Base-by-base conservation (phyloP, 1,140 invertebrate species). In the Lordiphosa clarofinis region DNA sequence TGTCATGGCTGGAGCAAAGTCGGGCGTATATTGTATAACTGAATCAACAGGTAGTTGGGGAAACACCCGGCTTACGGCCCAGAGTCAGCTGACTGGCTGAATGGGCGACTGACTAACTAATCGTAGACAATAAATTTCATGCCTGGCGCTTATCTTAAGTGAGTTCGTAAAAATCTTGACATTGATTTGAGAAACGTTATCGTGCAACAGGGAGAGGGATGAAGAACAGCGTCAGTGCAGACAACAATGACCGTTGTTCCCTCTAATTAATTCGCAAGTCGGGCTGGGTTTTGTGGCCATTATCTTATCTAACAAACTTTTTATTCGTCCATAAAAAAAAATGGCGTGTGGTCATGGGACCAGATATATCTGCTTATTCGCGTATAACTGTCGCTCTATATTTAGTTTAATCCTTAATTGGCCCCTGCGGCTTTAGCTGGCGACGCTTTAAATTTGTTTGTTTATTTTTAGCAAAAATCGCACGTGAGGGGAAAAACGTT, bases 151-250 rank as follows among this genome's bases (percentile, higher is more conserved):
- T 33, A 57, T 81, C 61, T 81, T 39, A 19, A 74, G 75, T 74
- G 76, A 67, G 61, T 31, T 63, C 21, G 60, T 81, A 81, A 81
- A 81, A 81, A 81, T 81, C 75, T 71, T 61, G 56, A 48, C 71
- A 60, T 50, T 69, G 59, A 69, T 73, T 73, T 60, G 53, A 57
- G 47, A 57, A 31, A 35, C 59, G 73, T 60, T 61, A 39, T 54
- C 56, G 33, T 7, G 1, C 28, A 31, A 8, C 24, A 7, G 0
- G 10, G 11, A 36, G 15, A 4, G 19, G 5, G 19, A 15, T 24
- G 7, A 19, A 19, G 19, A 19, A 2, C 19, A 4, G 5, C 0
- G 19, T 4, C 2, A 11, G 28, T 8, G 37, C 15, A 31, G 28
- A 31, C 28, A 31, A 31, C 28, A 31, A 31, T 31, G 28, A 31